phyloP scores from a whole-genome alignment of 2,113 vertebrate genomes.

The Podilymbus podiceps region DNA sequence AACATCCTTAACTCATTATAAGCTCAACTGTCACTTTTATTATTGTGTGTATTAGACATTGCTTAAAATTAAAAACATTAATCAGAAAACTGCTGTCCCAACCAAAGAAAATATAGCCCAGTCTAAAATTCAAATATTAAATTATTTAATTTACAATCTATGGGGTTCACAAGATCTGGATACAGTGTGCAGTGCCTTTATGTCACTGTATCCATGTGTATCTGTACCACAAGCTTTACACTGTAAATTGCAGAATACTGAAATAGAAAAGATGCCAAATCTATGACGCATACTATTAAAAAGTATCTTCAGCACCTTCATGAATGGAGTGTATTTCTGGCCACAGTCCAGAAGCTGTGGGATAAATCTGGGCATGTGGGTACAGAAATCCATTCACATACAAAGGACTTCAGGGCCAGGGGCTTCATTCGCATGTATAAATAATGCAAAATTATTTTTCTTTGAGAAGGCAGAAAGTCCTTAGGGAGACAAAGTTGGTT shows the following conservation, averaged over 20 bases:
- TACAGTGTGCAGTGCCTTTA: not conserved
- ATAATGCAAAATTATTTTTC: not conserved
- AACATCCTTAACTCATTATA: constrained; percentile 75
- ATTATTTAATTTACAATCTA: constrained; percentile 63
- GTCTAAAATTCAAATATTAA: constrained; percentile 79
- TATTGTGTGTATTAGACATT: constrained; percentile 75
- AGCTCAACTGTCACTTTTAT: constrained; percentile 79
- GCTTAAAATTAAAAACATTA: constrained; percentile 84
- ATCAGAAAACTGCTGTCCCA: constrained; percentile 79
- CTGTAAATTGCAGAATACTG: not conserved
- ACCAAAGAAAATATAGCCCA: constrained; percentile 72
- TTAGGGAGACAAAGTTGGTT: not conserved
- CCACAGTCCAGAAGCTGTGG: not conserved
- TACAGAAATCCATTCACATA: not conserved
- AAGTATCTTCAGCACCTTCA: not conserved
- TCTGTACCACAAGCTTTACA: not conserved
- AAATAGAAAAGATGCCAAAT: not conserved
- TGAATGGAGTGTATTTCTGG: not conserved
- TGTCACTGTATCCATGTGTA: not conserved
- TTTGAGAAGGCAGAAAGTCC: not conserved
- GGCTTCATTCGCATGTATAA: not conserved
- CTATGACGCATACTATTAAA: not conserved
- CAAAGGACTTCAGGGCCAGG: not conserved
- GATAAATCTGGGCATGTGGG: not conserved
- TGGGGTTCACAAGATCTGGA: not conserved